These are phyloP conservation scores for Melipona beecheii DNA, from an alignment of 2,888 invertebrate species.

Conservation along the genomic window DNA sequence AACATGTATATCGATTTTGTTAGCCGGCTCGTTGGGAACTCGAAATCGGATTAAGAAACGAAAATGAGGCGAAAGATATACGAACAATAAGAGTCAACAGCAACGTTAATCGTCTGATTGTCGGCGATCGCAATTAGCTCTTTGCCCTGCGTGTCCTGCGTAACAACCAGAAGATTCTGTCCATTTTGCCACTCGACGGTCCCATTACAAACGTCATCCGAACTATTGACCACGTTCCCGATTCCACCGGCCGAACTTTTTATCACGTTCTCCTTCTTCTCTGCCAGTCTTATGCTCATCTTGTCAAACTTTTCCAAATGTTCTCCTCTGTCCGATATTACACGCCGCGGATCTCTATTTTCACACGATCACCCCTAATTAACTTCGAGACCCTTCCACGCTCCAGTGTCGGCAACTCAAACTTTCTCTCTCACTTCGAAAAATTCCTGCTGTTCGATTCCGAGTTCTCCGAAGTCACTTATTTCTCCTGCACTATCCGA, in stretches of 20 bases:
- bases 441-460: background rate
- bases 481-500: background rate
- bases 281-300: conserved; percentile 67
- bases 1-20: conserved; percentile 23
- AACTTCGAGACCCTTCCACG: conserved; percentile 28
- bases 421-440: background rate
- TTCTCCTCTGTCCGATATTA: background rate
- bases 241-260: conserved; percentile 54
- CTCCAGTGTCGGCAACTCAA: conserved; percentile 1
- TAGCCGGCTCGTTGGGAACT: background rate
- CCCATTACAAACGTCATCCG: conserved; percentile 56
- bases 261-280: conserved; percentile 61
- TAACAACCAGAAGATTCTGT: conserved; percentile 74
- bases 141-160: conserved; percentile 75
- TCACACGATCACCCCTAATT: conserved; percentile 8
- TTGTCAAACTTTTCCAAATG: conserved; percentile 8
- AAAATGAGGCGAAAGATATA: conserved; percentile 58
- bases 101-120: conserved; percentile 73
- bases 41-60: background rate
- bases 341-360: conserved; percentile 8
- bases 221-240: conserved; percentile 49
- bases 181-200: conserved; percentile 67
- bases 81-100: conserved; percentile 80
- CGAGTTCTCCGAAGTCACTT: background rate
- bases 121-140: conserved; percentile 73